Conservation (phyloP, 2,888 invertebrate genomes). For the Eucera pruinosa region DNA sequence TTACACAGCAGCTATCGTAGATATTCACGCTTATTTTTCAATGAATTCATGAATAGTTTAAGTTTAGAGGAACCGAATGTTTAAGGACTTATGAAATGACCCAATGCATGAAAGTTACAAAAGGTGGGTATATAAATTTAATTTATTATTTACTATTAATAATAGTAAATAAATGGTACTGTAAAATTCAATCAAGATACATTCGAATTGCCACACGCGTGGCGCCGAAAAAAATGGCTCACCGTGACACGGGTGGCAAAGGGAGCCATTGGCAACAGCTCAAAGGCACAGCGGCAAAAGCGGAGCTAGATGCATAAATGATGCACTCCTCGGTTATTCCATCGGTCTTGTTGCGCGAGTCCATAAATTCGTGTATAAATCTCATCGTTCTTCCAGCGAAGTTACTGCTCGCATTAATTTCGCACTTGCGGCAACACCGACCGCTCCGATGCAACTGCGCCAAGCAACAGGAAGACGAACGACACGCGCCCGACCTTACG, state of each 20-base stretch:
- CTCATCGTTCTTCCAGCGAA: constrained; percentile 65
- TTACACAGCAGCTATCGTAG: too few relatives aligned
- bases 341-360: constrained; percentile 62
- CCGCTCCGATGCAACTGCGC: constrained; percentile 41
- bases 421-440: constrained; percentile 55
- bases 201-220: too few relatives aligned
- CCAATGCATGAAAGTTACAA: too few relatives aligned
- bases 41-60: too few relatives aligned
- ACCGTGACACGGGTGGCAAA: constrained; percentile 3
- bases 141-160: too few relatives aligned
- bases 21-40: too few relatives aligned
- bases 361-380: constrained; percentile 68
- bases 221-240: neutral
- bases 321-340: constrained; percentile 61
- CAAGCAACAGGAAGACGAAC: constrained; percentile 59
- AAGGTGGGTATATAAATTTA: too few relatives aligned
- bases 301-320: constrained; percentile 63
- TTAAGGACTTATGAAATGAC: too few relatives aligned
- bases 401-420: constrained; percentile 72
- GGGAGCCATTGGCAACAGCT: constrained; percentile 45
- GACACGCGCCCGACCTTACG: constrained; percentile 46
- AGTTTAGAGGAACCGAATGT: too few relatives aligned
- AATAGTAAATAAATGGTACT: neutral
- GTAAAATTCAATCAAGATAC: neutral
- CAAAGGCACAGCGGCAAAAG: constrained; percentile 47